Conservation (phyloP, 1,140 invertebrate genomes). For the Papilio aristodemus region DNA sequence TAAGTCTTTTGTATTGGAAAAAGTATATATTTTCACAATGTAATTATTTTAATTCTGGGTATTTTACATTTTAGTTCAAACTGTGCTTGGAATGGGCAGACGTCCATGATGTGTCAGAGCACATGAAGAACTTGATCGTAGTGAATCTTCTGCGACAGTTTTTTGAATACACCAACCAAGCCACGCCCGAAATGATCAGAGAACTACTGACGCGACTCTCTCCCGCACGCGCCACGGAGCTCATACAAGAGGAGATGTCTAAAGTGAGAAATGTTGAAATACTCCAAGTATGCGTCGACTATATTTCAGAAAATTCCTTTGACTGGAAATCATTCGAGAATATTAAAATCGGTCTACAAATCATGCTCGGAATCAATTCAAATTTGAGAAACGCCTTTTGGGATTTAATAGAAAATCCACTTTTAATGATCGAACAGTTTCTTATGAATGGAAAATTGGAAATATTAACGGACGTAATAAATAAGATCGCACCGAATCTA, state of each 20-base stretch:
- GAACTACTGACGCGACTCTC: constrained; percentile 80
- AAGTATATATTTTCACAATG: too few species aligned
- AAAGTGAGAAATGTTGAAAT: constrained; percentile 83
- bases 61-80: constrained; percentile 81
- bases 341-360: constrained; percentile 81
- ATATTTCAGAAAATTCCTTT: constrained; percentile 78
- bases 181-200: constrained; percentile 60
- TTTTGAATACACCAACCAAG: constrained; percentile 69
- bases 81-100: constrained; percentile 84
- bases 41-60: too few species aligned
- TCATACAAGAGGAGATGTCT: constrained; percentile 83
- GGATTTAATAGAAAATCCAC: constrained; percentile 84
- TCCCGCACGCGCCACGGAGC: constrained; percentile 76
- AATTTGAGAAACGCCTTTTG: constrained; percentile 82
- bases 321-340: constrained; percentile 79
- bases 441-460: constrained; percentile 89
- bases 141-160: constrained; percentile 68
- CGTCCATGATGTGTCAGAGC: constrained; percentile 74
- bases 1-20: too few species aligned
- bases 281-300: constrained; percentile 83
- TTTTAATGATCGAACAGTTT: constrained; percentile 87
- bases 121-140: constrained; percentile 73
- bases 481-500: constrained; percentile 67
- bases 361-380: constrained; percentile 81
- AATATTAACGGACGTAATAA: constrained; percentile 81